Base-by-base conservation (phyloP, 2,113 vertebrate species). In the Seriola dumerili region DNA sequence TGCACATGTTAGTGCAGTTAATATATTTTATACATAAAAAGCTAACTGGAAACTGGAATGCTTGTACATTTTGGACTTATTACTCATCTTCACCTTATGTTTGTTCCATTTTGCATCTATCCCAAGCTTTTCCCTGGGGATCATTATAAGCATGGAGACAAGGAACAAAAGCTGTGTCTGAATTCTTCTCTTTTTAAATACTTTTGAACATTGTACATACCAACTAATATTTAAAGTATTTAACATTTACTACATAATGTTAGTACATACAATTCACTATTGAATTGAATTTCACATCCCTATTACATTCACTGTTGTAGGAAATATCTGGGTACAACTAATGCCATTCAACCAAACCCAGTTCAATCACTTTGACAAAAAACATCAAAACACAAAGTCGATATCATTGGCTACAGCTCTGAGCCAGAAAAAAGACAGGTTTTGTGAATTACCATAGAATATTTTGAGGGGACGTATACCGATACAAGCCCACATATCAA, bases 401-500 rank as follows among this genome's bases (percentile, higher is more conserved):
- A 2, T 19, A 61, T 4, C 7, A 36, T 36, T 17, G 10, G n/a
- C 54, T 10, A 23, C 23, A 21, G 54, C 34, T 19, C 32, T 36
- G 14, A 62, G 36, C 8, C n/a, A n/a, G 34, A 9, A 36, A 52
- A 29, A 29, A 29, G 29, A 29, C 29, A 29, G 19, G 46, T 57
- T 57, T 13, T 1, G 4, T 57, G 11, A 10, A 3, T 44, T 25
- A 68, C 11, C 23, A 68, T 10, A 29, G 40, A 21, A 61, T 62
- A 16, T 9, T 11, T n/a, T 46, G 17, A 6, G 19, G 1, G 14
- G 6, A 25, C 23, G 38, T 29, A 48, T 14, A 68, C 1, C 21
- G 10, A 75, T 21, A 44, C 42, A 69, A 68, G 38, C 52, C 32
- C 17, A 42, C 4, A 40, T 29, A 68, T 36, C 2, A 66, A 86